A percentile compares a stretch with the other conserved stretches of the same genome.
phyloP scores from a whole-genome alignment of 2,888 invertebrate genomes.

The Drosophila limbata region DNA sequence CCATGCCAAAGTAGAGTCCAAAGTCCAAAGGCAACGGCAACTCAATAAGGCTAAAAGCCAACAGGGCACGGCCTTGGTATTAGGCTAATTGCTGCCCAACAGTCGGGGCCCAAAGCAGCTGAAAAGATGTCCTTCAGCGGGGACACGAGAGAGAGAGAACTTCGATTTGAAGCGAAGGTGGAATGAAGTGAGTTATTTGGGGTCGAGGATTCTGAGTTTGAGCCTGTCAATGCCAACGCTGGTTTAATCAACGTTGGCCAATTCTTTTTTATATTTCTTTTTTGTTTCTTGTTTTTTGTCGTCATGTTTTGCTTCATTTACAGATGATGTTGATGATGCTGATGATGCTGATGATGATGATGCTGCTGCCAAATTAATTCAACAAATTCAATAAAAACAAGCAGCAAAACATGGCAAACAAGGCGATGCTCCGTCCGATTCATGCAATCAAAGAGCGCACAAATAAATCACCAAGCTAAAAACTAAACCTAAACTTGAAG shows the following conservation, averaged over 20 bases:
- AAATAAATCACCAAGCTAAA: constrained; percentile 75
- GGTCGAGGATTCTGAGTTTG: background rate
- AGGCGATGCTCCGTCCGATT: constrained; percentile 34
- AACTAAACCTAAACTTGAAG: constrained; percentile 52
- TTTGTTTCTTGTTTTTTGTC: constrained; percentile 6
- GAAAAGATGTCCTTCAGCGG: constrained; percentile 57
- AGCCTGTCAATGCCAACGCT: constrained; percentile 63
- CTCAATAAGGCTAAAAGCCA: constrained; percentile 72
- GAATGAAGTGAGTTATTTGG: constrained; percentile 1
- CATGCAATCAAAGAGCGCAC: constrained; percentile 78
- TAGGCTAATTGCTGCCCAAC: constrained; percentile 70
- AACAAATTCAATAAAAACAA: constrained; percentile 79
- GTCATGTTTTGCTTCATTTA: constrained; percentile 30
- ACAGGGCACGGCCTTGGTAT: constrained; percentile 63
- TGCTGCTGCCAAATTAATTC: constrained; percentile 74
- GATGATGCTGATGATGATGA: constrained; percentile 43
- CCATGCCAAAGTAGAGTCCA: constrained; percentile 7
- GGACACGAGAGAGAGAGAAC: background rate
- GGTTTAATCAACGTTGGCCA: constrained; percentile 72
- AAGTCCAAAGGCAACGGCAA: constrained; percentile 14
- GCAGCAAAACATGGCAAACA: constrained; percentile 73
- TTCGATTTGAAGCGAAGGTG: constrained; percentile 18
- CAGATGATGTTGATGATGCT: constrained; percentile 28
- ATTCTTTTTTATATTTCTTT: constrained; percentile 38
- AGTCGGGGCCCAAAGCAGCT: constrained; percentile 31